These are phyloP conservation scores for Thunnus thynnus DNA, from an alignment of 2,113 vertebrate species.

Conservation along the genomic window DNA sequence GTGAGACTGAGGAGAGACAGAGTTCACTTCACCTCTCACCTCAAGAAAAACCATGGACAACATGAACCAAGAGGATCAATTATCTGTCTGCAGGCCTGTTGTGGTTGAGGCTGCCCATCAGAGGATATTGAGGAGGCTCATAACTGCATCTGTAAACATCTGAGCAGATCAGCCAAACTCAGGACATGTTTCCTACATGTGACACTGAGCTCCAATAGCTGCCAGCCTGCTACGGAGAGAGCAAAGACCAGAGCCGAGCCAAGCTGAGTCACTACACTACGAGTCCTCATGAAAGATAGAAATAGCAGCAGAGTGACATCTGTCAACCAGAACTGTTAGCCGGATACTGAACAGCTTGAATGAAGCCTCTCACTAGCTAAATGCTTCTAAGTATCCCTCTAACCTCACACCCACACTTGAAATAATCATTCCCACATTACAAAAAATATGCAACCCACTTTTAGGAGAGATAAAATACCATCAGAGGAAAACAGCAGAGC, in stretches of 20 bases:
- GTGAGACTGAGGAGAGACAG: neutral
- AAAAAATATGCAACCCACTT: too few relatives aligned
- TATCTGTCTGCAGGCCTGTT: neutral
- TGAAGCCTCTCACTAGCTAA: slow-evolving; percentile 19
- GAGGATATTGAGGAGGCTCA: neutral
- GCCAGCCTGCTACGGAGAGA: slow-evolving; percentile 21
- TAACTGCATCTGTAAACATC: slow-evolving; percentile 4
- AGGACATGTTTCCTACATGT: neutral
- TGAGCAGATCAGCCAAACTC: neutral
- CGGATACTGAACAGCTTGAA: neutral
- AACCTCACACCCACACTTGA: slow-evolving; percentile 42
- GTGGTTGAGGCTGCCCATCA: neutral
- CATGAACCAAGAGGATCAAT: neutral
- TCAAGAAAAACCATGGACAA: neutral
- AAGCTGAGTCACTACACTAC: neutral
- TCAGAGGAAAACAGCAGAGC: too few relatives aligned
- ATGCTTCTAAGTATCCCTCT: slow-evolving; percentile 8
- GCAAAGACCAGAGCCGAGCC: slow-evolving; percentile 22
- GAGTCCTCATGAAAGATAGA: slow-evolving; percentile 18
- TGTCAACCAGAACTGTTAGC: neutral
- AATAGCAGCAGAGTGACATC: neutral
- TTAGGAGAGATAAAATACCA: neutral
- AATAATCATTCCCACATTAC: slow-evolving; percentile 36
- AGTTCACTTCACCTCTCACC: neutral
- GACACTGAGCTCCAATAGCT: slow-evolving; percentile 12